phyloP scores from a whole-genome alignment of 2,888 invertebrate species.

The Eugnorisma glareosa region DNA sequence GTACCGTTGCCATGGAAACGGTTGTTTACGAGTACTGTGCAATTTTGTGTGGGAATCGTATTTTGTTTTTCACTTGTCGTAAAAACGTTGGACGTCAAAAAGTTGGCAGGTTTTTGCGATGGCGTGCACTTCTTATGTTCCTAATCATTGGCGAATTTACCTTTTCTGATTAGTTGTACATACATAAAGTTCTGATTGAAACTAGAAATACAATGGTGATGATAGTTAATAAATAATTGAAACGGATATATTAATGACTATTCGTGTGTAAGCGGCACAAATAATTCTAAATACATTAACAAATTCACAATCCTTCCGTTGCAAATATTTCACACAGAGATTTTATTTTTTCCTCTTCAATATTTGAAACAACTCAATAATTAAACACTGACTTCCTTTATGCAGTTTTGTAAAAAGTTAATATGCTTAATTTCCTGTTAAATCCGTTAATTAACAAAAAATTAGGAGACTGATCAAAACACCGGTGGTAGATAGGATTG shows the following conservation, averaged over 20 bases:
- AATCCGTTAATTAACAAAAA: not conserved
- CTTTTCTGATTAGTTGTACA: not conserved
- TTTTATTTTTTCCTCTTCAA: constrained; percentile 14
- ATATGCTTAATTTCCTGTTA: constrained; percentile 21
- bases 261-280: constrained; percentile 12
- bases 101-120: constrained; percentile 13
- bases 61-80: constrained; percentile 20
- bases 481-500: not conserved
- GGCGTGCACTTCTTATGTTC: not conserved
- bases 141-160: constrained; percentile 11
- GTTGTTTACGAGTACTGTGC: constrained; percentile 30
- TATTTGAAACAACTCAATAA: not conserved
- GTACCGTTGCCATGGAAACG: constrained; percentile 53
- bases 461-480: constrained; percentile 10
- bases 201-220: not conserved
- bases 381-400: constrained; percentile 10
- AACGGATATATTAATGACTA: constrained; percentile 28
- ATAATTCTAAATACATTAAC: not conserved
- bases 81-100: not conserved
- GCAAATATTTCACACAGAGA: not conserved
- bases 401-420: not conserved
- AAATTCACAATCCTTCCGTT: constrained; percentile 9
- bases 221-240: constrained; percentile 11
- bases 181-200: not conserved
- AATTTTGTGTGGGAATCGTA: constrained; percentile 22